A percentile compares a stretch with the other conserved stretches of the same genome.
phyloP scores from a whole-genome alignment of 2,888 invertebrate species.

The Troides aeacus region DNA sequence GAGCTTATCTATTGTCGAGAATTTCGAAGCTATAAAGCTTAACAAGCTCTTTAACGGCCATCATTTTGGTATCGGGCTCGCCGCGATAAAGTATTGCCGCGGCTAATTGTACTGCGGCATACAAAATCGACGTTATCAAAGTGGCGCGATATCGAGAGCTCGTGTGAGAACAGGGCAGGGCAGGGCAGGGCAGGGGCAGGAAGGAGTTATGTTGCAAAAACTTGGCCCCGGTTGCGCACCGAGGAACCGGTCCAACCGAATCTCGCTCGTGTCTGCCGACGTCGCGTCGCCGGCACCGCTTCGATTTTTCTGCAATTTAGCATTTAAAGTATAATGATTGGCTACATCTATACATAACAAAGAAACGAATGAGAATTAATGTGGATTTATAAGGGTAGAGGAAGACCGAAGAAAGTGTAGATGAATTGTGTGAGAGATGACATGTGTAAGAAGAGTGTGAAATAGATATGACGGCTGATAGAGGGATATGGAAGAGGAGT shows the following conservation, averaged over 20 bases:
- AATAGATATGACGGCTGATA: too few species aligned
- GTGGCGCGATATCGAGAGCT: constrained; percentile 38
- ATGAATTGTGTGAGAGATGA: too few species aligned
- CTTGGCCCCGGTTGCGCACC: constrained; percentile 36
- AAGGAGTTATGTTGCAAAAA: constrained; percentile 46
- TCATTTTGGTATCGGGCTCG: constrained; percentile 14
- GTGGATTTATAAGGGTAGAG: too few species aligned
- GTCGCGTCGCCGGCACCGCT: background rate
- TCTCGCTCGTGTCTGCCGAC: constrained; percentile 31
- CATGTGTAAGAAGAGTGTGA: too few species aligned
- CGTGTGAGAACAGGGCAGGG: constrained; percentile 37
- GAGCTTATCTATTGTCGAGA: background rate
- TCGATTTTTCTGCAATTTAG: constrained; percentile 4
- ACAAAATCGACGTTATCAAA: constrained; percentile 26
- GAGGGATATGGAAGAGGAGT: too few species aligned
- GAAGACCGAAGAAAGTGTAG: too few species aligned
- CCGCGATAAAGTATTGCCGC: constrained; percentile 15
- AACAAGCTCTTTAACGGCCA: constrained; percentile 15
- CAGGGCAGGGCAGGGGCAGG: constrained; percentile 36
- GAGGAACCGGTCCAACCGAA: constrained; percentile 45
- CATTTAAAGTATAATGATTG: background rate
- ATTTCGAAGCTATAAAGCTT: constrained; percentile 14
- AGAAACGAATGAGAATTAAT: too few species aligned
- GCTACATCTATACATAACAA: background rate
- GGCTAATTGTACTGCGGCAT: constrained; percentile 25